phyloP scores from a whole-genome alignment of 2,113 vertebrate species.

The Gavialis gangeticus region DNA sequence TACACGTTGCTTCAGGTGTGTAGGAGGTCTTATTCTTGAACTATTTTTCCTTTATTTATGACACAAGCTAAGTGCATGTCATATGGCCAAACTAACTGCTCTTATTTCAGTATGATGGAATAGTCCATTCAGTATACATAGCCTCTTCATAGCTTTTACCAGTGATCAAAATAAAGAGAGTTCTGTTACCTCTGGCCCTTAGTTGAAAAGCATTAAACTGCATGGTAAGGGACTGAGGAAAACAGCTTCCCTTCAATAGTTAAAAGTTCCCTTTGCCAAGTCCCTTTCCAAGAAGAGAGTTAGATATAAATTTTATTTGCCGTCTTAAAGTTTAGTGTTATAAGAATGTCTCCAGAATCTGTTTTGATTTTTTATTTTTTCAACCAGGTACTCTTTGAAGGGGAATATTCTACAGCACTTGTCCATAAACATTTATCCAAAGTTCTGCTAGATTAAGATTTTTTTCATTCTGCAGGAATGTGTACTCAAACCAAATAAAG shows the following conservation, averaged over 20 bases:
- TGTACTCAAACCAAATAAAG: slow-evolving; percentile 73
- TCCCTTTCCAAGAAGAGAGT: neutral
- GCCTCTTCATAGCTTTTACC: too few species aligned
- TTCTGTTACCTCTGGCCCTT: neutral
- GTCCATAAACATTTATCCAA: slow-evolving; percentile 66
- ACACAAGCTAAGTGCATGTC: neutral
- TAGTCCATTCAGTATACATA: neutral
- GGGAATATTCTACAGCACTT: slow-evolving; percentile 74
- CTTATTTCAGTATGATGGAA: neutral
- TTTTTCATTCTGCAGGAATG: slow-evolving; percentile 73
- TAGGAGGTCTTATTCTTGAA: slow-evolving; percentile 31
- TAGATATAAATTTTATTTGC: neutral
- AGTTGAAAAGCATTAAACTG: neutral
- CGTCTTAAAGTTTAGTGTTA: neutral
- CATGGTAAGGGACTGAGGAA: neutral
- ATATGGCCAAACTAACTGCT: neutral
- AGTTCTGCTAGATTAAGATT: slow-evolving; percentile 36
- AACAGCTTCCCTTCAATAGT: neutral
- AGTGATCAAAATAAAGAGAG: too few species aligned
- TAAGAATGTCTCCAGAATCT: neutral
- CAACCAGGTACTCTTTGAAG: slow-evolving; percentile 49
- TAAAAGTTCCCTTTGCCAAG: neutral
- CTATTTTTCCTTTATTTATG: slow-evolving; percentile 43
- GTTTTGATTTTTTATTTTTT: slow-evolving; percentile 50
- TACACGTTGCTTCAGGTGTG: slow-evolving; percentile 31